Base-by-base conservation (phyloP, 92 coral and sea anemone genomes). In the Zoanthus sociatus region DNA sequence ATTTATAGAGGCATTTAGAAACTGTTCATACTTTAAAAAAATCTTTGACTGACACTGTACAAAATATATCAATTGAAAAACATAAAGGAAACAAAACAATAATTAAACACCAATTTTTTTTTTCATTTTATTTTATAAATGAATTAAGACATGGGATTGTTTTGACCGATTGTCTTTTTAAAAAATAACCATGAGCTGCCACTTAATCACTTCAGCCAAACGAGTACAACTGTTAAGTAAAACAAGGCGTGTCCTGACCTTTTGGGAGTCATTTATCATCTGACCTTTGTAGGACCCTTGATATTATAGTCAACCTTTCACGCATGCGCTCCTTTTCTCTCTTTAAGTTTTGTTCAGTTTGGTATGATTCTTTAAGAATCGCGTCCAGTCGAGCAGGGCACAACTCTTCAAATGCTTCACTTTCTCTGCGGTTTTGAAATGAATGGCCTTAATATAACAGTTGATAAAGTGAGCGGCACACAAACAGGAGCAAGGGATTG, bases 401-500 rank as follows among this genome's bases (percentile, higher is more conserved):
- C 76, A 92, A 92, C 58, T 94, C 92, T 82, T 97, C 99, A 82
- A 97, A 97, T 37, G 98, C 92, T 88, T 95, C 99, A 77, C 99
- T 94, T 71, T 97, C 98, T 66, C 98, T 94, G 91, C 21, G 63
- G 44, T 77, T 30, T 42, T 14, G 13, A 77, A 77, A 76, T 6
- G 37, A 47, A 20, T 76, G 44, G 31, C 31, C 18, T 17, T 48
- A 44, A 51, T 4, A 58, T 9, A 76, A 76, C 53, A 53, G 37
- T 48, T 9, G 66, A 50, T 26, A 21, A 63, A 18, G 8, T 17
- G n/a, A 17, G 26, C n/a, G 6, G 5, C 26, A 7, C 20, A 16
- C 8, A 6, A 15, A 3, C 18, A 63, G 66, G n/a, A 63, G 20
- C 9, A 63, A 63, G 30, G 69, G 3, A 15, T 63, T 9, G 69